Evolutionary conservation across 1,140 invertebrate species (phyloP).

Genomic region (Leguminivora glycinivorella): DNA sequence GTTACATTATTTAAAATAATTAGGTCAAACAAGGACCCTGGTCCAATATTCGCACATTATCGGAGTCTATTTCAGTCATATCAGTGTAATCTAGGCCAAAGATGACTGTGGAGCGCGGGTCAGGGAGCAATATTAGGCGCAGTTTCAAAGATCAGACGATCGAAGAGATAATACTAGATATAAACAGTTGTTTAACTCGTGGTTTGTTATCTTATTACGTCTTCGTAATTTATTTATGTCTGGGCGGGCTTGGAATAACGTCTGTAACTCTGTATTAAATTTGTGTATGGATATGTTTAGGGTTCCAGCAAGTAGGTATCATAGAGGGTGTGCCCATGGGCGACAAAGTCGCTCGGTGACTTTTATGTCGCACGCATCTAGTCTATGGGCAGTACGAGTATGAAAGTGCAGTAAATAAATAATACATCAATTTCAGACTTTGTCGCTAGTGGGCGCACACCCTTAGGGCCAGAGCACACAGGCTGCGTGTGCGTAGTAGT

Average conservation of each 20-base stretch:
- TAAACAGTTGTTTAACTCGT: not conserved
- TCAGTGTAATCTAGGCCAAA: constrained; percentile 23
- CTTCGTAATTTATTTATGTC: not conserved
- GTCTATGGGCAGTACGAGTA: no score
- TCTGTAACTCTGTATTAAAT: no score
- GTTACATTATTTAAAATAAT: not conserved
- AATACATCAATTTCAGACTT: no score
- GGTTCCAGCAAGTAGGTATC: no score
- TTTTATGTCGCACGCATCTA: no score
- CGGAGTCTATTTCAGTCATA: constrained; percentile 13
- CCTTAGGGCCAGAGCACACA: no score
- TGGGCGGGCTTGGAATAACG: not conserved
- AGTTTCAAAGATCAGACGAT: constrained; percentile 37
- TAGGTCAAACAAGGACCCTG: not conserved
- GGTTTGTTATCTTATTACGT: not conserved
- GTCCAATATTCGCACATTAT: constrained; percentile 24
- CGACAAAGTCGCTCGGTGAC: no score
- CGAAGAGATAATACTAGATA: not conserved
- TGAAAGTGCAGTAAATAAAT: no score
- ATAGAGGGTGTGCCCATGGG: no score
- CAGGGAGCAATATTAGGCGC: constrained; percentile 33
- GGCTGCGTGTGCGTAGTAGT: no score
- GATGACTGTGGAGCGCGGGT: constrained; percentile 18
- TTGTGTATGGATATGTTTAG: not conserved
- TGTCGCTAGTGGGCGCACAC: no score